Percentiles rank a stretch among this genome's conserved stretches.
Evolutionary conservation across 2,797 vertebrate genomes (phyloP).

Genomic region (Sebastes hubbsi): DNA sequence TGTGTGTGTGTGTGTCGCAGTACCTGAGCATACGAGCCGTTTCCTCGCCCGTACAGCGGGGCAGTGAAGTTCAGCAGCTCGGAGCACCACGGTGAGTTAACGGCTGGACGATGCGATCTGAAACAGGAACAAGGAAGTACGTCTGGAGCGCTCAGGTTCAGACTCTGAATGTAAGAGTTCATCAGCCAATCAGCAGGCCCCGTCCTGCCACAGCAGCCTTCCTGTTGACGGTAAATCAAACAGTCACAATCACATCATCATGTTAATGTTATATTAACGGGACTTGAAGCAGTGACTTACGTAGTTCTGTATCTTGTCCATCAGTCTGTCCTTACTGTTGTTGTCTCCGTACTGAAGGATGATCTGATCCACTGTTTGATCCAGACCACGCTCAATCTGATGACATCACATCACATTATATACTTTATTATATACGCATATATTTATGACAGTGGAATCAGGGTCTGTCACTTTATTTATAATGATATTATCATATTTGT

Average conservation of each 20-base stretch:
- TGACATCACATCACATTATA: background rate
- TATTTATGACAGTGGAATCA: no score
- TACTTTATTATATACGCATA: no score
- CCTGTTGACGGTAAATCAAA: constrained; percentile 39
- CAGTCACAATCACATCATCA: background rate
- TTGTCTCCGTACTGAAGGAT: background rate
- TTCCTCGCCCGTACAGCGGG: constrained; percentile 23
- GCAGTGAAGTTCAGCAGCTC: background rate
- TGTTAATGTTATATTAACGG: background rate
- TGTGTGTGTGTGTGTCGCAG: no score
- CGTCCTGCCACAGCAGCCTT: constrained; percentile 63
- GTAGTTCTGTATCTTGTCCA: background rate
- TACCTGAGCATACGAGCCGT: constrained; percentile 30
- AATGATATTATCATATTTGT: no score
- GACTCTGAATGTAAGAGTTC: constrained; percentile 53
- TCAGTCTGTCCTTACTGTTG: background rate
- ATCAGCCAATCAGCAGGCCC: constrained; percentile 60
- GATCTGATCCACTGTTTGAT: background rate
- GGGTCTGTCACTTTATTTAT: no score
- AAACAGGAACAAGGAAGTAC: constrained; percentile 77
- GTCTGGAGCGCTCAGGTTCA: background rate
- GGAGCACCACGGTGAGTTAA: constrained; percentile 40
- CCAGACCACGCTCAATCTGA: background rate
- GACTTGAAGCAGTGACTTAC: background rate
- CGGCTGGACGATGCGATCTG: fast-evolving